Conservation (phyloP, 1,140 invertebrate species). For the Lasioglossum baleicum region DNA sequence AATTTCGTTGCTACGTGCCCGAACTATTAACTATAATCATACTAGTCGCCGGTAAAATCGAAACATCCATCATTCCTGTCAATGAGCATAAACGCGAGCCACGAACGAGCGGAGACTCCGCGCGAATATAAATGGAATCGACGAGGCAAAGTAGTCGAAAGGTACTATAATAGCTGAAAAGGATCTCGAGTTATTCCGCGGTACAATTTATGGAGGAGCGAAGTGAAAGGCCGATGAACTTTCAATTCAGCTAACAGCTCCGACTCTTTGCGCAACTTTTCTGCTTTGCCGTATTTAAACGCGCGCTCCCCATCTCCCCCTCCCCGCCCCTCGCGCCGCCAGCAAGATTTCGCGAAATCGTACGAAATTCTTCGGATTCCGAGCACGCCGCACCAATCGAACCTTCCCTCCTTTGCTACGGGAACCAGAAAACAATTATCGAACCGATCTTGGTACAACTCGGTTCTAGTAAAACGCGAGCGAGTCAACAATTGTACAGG, state of each 20-base stretch:
- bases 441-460: too few relatives aligned
- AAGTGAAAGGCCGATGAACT: constrained; percentile 49
- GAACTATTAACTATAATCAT: constrained; percentile 65
- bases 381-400: too few relatives aligned
- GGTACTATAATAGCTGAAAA: constrained; percentile 38
- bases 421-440: too few relatives aligned
- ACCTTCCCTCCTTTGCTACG: too few relatives aligned
- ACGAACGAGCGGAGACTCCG: constrained; percentile 27
- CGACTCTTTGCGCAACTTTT: constrained; percentile 8
- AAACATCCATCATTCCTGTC: constrained; percentile 72
- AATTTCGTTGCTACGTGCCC: constrained; percentile 62
- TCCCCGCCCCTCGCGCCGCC: too few relatives aligned
- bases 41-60: constrained; percentile 59
- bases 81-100: constrained; percentile 60
- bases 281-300: background rate
- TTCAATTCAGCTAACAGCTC: constrained; percentile 18
- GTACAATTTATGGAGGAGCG: constrained; percentile 25
- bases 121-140: constrained; percentile 61
- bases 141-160: constrained; percentile 48
- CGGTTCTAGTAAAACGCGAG: too few relatives aligned
- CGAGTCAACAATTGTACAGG: too few relatives aligned
- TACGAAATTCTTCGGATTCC: background rate
- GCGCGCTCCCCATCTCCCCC: too few relatives aligned
- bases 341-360: background rate
- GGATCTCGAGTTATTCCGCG: constrained; percentile 33